Conservation (phyloP, 2,888 invertebrate genomes). For the Megalurothrips usitatus region DNA sequence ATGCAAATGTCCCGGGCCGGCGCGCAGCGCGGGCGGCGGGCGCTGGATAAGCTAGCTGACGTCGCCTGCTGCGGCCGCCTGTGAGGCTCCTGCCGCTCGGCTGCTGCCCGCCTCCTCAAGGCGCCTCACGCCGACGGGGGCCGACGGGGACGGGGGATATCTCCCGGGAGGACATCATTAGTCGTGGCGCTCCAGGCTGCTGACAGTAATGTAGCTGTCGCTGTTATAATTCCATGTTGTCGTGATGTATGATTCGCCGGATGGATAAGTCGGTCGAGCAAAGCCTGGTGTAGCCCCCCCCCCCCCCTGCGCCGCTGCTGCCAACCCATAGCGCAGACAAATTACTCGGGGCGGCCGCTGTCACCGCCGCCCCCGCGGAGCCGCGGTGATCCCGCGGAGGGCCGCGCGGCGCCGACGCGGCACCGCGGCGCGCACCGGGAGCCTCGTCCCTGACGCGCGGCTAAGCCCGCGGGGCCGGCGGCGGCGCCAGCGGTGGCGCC, state of each 20-base stretch:
- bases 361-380: no score
- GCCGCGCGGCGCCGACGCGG: neutral
- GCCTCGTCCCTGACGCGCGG: no score
- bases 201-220: slow-evolving; percentile 26
- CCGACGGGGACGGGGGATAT: neutral
- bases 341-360: neutral
- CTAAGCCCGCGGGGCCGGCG: no score
- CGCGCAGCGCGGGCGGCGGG: neutral
- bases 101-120: no score
- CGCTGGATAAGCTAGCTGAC: neutral
- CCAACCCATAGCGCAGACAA: slow-evolving; percentile 14
- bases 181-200: slow-evolving; percentile 12
- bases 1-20: neutral
- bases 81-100: no score
- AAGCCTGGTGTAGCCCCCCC: neutral
- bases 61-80: neutral
- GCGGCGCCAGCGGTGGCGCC: no score
- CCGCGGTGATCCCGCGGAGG: no score
- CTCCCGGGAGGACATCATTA: slow-evolving; percentile 10
- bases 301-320: neutral
- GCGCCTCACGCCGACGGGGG: no score
- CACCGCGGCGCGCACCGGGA: no score
- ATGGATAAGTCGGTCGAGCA: neutral
- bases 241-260: slow-evolving; percentile 20
- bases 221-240: slow-evolving; percentile 14